Base-by-base conservation (phyloP, 2,113 vertebrate species). In the Etia nguti region DNA sequence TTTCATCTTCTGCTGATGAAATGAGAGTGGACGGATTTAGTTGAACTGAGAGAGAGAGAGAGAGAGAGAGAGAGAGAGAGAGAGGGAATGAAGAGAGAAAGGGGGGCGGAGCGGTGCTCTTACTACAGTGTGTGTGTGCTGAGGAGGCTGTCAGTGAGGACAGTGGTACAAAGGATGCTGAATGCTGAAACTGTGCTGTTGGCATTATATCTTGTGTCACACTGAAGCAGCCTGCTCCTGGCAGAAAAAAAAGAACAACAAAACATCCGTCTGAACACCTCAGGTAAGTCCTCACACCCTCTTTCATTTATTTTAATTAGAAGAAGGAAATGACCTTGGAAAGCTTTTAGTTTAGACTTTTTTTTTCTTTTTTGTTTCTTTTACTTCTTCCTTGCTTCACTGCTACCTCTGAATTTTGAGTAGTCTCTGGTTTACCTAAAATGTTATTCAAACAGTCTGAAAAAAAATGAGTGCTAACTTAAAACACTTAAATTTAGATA, bases 11-110 rank as follows among this genome's bases (percentile, higher is more conserved):
- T 59, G 86, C 62, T 92, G 92, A 93, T 60, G 79, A 86, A 88
- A 94, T 92, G 87, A 86, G 87, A 93, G 90, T 15, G 60, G 93
- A 92, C 10, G 8, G 86, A 70, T 85, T 91, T 46, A 89, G 82
- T 91, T 70, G 88, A 85, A 92, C 10, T 24, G 62, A 50, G 26
- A 50, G 82, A 60, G 50, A 70, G 70, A 46, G 62, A 20, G 16
- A 48, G 82, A 26, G 38, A 24, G 1, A 29, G 86, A 34, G 36
- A 9, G 18, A n/a, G n/a, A n/a, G n/a, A n/a, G n/a, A n/a, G n/a
- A n/a, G 3, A 43, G 2, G 38, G 3, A 31, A 7, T 60, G 50
- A 70, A 34, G 31, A 4, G 80, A 15, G 36, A 20, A 75, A 22
- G 54, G 83, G 83, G 26, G 88, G 85, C 5, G 85, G 91, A 82